Conservation (phyloP, 2,888 invertebrate genomes). For the Andrena chrysosceles region DNA sequence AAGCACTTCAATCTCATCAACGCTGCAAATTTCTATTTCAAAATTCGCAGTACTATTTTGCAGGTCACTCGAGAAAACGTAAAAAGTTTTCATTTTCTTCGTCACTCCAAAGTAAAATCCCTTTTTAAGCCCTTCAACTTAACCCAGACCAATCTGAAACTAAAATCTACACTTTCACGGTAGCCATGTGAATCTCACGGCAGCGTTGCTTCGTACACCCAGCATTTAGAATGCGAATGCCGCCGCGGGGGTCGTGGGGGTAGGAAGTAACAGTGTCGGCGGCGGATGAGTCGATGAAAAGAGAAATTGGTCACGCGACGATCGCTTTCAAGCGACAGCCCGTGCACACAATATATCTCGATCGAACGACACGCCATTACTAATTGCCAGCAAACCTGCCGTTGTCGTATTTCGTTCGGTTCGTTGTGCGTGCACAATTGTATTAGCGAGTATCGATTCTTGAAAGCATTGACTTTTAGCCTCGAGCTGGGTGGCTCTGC, state of each 20-base stretch:
- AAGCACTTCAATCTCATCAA: too few relatives aligned
- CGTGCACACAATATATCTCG: constrained; percentile 43
- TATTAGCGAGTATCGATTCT: constrained; percentile 67
- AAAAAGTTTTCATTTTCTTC: too few relatives aligned
- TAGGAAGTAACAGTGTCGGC: background rate
- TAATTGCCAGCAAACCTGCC: constrained; percentile 65
- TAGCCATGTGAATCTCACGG: too few relatives aligned
- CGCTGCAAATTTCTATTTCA: too few relatives aligned
- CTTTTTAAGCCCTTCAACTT: too few relatives aligned
- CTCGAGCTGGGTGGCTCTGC: constrained; percentile 3
- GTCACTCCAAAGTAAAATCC: too few relatives aligned
- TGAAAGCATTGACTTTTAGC: constrained; percentile 61
- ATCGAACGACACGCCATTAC: constrained; percentile 61
- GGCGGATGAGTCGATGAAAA: constrained; percentile 37
- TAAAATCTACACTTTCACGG: too few relatives aligned
- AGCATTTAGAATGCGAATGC: background rate
- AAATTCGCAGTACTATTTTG: too few relatives aligned
- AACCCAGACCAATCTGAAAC: too few relatives aligned
- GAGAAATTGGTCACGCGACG: constrained; percentile 50
- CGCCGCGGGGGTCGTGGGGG: background rate
- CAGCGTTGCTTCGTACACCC: too few relatives aligned
- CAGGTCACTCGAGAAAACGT: too few relatives aligned
- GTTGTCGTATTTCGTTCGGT: constrained; percentile 62
- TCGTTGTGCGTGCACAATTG: constrained; percentile 61
- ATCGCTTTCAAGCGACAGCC: constrained; percentile 51